Evolutionary conservation across 2,888 invertebrate species (phyloP).

Genomic region (Epistrophe grossulariae): DNA sequence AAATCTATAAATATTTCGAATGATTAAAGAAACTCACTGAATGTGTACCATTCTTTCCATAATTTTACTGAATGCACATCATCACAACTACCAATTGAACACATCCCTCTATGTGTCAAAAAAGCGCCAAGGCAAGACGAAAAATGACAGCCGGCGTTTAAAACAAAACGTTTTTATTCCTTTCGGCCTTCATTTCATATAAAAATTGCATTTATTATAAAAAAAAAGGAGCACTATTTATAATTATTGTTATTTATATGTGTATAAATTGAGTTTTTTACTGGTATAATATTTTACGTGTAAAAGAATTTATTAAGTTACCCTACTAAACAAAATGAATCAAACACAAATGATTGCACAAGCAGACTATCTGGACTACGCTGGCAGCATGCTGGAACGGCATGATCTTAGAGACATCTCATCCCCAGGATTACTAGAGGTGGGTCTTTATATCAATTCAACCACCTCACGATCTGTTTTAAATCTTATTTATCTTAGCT

Average conservation of each 20-base stretch:
- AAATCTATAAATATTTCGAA: too few species aligned
- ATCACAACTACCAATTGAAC: neutral
- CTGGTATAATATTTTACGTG: slow-evolving; percentile 19
- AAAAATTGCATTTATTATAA: slow-evolving; percentile 44
- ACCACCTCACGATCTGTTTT: neutral
- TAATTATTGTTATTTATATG: slow-evolving; percentile 27
- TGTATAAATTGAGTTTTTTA: slow-evolving; percentile 20
- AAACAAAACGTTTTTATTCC: slow-evolving; percentile 71
- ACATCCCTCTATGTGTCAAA: slow-evolving; percentile 50
- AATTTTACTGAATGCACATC: slow-evolving; percentile 33
- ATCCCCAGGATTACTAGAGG: slow-evolving; percentile 82
- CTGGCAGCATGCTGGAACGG: slow-evolving; percentile 92
- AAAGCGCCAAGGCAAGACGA: slow-evolving; percentile 53
- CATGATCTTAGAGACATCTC: slow-evolving; percentile 84
- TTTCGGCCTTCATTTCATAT: slow-evolving; percentile 17
- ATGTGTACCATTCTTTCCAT: too few species aligned
- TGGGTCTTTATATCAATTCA: slow-evolving; percentile 62
- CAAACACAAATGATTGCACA: slow-evolving; percentile 81
- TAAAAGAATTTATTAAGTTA: neutral
- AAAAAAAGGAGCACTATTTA: neutral
- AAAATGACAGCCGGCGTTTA: slow-evolving; percentile 70
- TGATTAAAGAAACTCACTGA: too few species aligned
- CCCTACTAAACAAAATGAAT: slow-evolving; percentile 77
- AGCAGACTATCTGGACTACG: slow-evolving; percentile 89
- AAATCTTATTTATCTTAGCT: slow-evolving; percentile 83